Base-by-base conservation (phyloP, 1,140 invertebrate species). In the Drosophila suzukii region DNA sequence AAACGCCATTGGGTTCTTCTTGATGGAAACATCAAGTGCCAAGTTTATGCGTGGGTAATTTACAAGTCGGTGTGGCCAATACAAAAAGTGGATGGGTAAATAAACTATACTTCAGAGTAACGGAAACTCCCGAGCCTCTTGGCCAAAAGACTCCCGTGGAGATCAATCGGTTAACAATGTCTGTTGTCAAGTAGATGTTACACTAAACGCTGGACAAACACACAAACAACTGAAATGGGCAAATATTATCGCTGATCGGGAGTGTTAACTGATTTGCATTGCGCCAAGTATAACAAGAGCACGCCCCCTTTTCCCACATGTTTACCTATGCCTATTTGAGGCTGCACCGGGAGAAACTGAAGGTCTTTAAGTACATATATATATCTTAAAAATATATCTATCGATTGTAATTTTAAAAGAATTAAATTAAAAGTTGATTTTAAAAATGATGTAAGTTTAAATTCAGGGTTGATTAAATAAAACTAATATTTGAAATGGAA, bases 211-310 rank as follows among this genome's bases (percentile, higher is more conserved):
- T 68, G 12, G n/a, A 8, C 36, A 67, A 30, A 68, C 34, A 27
- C 49, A 67, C 12, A 41, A 56, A 47, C 20, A 38, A 12, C 36
- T 47, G 39, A 20, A 41, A 34, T 44, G 34, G 39, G 67, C 36
- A 70, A 71, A 71, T 70, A 71, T 71, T 71, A 70, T 68, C 50
- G 50, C 47, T 11, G 38, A 68, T 43, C 65, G 47, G 43, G 38
- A 44, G 65, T 68, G 65, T 41, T 68, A 68, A 66, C 38, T 53
- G 61, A 15, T 68, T 68, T 36, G 36, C 44, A 67, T 53, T 53
- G 60, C 27, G 41, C 53, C 32, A 44, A 73, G 67, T 57, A 58
- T 46, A 72, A 59, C 66, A 68, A 68, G 46, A 59, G 15, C 54
- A 38, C 11, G 62, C 67, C 50, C 17, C 67, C 50, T 56, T 57